Conservation (phyloP, 1,140 invertebrate genomes). For the Bilobella aurantiaca region DNA sequence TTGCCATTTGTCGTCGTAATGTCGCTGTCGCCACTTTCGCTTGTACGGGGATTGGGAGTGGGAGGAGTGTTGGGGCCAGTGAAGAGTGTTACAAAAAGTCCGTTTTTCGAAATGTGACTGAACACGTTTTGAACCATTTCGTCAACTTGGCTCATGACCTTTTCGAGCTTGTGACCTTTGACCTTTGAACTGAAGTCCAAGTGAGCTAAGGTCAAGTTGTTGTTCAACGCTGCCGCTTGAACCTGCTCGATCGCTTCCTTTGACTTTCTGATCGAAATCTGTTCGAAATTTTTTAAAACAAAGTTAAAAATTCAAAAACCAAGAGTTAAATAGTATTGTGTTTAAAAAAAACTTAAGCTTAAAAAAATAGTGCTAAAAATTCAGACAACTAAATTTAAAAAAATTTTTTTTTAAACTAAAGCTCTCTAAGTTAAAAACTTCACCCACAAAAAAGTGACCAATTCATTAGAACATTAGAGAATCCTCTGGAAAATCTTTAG, state of each 20-base stretch:
- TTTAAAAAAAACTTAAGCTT: no score
- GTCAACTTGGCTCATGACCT: slow-evolving; percentile 18
- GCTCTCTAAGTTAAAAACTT: no score
- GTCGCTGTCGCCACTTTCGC: slow-evolving; percentile 5
- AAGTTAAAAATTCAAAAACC: no score
- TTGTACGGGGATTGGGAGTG: not conserved
- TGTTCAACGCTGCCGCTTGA: slow-evolving; percentile 15
- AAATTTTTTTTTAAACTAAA: no score
- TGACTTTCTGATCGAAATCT: not conserved
- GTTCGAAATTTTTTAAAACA: not conserved
- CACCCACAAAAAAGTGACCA: no score
- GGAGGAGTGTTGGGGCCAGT: slow-evolving; percentile 19
- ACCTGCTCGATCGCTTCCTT: slow-evolving; percentile 26
- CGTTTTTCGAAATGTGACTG: slow-evolving; percentile 20
- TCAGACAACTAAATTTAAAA: no score
- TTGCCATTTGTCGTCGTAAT: not conserved
- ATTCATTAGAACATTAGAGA: no score
- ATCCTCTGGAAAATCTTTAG: no score
- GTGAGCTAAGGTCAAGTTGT: slow-evolving; percentile 32
- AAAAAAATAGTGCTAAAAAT: no score
- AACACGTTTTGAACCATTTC: slow-evolving; percentile 19
- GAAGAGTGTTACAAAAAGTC: slow-evolving; percentile 23
- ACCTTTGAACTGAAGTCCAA: slow-evolving; percentile 17
- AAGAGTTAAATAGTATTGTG: no score
- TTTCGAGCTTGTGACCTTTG: slow-evolving; percentile 16